Conservation (phyloP, 2,888 invertebrate species). For the Tiphia femorata region DNA sequence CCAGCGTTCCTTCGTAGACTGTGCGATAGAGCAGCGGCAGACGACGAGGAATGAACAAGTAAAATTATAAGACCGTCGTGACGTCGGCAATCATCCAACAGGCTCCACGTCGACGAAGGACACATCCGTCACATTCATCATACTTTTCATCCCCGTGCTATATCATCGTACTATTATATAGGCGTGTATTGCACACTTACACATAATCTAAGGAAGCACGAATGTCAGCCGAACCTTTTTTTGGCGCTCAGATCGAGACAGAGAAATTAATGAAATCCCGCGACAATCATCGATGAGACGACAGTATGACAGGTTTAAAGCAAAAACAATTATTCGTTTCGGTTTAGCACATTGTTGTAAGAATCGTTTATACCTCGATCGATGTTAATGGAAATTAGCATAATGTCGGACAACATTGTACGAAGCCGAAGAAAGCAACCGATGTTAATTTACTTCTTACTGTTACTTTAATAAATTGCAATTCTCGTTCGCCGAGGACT, state of each 20-base stretch:
- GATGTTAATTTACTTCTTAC: slow-evolving; percentile 56
- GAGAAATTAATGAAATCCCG: not conserved
- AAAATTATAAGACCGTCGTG: slow-evolving; percentile 2
- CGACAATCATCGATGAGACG: not conserved
- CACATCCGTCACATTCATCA: slow-evolving; percentile 36
- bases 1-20: slow-evolving; percentile 86
- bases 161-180: slow-evolving; percentile 11
- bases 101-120: slow-evolving; percentile 38
- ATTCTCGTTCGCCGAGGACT: slow-evolving; percentile 43
- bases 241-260: not conserved
- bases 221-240: no score
- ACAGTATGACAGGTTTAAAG: slow-evolving; percentile 5
- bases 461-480: slow-evolving; percentile 60
- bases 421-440: slow-evolving; percentile 48
- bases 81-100: slow-evolving; percentile 21
- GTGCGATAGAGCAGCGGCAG: slow-evolving; percentile 74
- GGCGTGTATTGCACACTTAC: slow-evolving; percentile 3
- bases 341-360: slow-evolving; percentile 44
- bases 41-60: slow-evolving; percentile 20
- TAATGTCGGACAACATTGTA: slow-evolving; percentile 44
- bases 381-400: slow-evolving; percentile 19
- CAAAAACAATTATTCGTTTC: slow-evolving; percentile 43
- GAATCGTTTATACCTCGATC: not conserved
- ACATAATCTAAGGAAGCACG: no score
- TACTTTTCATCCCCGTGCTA: slow-evolving; percentile 24